These are phyloP conservation scores for Eilema depressum DNA, from an alignment of 2,888 invertebrate genomes.

Conservation along the genomic window DNA sequence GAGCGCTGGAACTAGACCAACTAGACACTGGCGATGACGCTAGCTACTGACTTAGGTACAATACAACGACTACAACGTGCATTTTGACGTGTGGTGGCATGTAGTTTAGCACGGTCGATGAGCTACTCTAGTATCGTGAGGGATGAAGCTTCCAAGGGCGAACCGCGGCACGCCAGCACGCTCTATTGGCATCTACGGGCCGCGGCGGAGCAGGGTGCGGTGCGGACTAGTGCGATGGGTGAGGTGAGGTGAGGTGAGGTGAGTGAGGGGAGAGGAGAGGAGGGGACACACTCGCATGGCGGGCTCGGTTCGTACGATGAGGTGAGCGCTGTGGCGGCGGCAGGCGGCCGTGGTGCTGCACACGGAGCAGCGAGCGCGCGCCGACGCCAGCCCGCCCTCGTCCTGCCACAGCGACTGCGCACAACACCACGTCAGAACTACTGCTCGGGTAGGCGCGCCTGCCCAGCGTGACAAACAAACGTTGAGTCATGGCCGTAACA, in stretches of 20 bases:
- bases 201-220: not conserved
- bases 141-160: not conserved
- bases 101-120: not conserved
- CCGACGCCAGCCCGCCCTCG: constrained; percentile 68
- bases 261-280: constrained; percentile 25
- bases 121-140: constrained; percentile 9
- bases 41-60: not conserved
- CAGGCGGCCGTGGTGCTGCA: constrained; percentile 71
- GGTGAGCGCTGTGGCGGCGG: constrained; percentile 78
- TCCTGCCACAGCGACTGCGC: constrained; percentile 89
- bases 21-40: not conserved
- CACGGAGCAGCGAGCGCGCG: constrained; percentile 69
- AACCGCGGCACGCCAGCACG: not conserved
- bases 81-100: not conserved
- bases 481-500: not conserved
- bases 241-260: constrained; percentile 24
- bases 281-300: constrained; percentile 57
- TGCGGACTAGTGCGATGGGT: too few relatives aligned
- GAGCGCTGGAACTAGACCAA: not conserved
- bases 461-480: not conserved
- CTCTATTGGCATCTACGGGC: constrained; percentile 5
- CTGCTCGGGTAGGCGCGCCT: too few relatives aligned
- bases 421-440: constrained; percentile 21
- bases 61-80: not conserved
- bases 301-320: constrained; percentile 68